A percentile compares a stretch with the other conserved stretches of the same genome.
Evolutionary conservation across 92 coral and sea anemone genomes (phyloP).

Genomic region (Phymanthus crucifer): DNA sequence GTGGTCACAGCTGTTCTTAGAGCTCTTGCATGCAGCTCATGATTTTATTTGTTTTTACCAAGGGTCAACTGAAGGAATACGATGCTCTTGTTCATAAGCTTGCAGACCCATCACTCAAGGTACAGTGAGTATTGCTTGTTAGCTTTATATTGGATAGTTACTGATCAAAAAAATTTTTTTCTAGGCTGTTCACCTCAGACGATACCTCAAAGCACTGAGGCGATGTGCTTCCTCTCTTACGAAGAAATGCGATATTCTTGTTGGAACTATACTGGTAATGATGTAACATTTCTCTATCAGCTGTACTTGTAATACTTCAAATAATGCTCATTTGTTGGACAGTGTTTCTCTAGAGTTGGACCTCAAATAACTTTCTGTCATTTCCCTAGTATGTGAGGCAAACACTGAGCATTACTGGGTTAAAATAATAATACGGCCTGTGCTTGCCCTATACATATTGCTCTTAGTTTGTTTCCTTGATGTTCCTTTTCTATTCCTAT

Average conservation of each 20-base stretch:
- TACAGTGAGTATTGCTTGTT: slow-evolving; percentile 1
- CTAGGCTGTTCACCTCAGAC: slow-evolving; percentile 69
- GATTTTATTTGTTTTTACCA: not conserved
- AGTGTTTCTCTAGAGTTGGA: too few relatives aligned
- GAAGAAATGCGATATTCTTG: slow-evolving; percentile 84
- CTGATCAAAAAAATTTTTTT: not conserved
- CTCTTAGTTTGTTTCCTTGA: not conserved
- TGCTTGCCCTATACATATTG: too few relatives aligned
- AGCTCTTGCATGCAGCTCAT: not conserved
- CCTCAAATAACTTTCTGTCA: too few relatives aligned
- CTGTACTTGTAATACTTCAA: too few relatives aligned
- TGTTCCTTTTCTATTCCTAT: not conserved
- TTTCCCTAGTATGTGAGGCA: too few relatives aligned
- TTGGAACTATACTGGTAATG: slow-evolving; percentile 92
- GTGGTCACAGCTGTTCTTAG: not conserved
- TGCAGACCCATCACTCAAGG: slow-evolving; percentile 75
- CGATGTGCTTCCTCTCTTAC: slow-evolving; percentile 71
- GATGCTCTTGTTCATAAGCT: slow-evolving; percentile 77
- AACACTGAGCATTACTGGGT: too few relatives aligned
- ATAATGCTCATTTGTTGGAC: too few relatives aligned
- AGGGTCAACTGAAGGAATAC: slow-evolving; percentile 89
- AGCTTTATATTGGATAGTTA: not conserved
- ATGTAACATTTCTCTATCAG: not conserved
- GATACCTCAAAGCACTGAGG: slow-evolving; percentile 71
- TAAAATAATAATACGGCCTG: too few relatives aligned